Conservation (phyloP, 1,140 invertebrate genomes). For the Phortica variegata region DNA sequence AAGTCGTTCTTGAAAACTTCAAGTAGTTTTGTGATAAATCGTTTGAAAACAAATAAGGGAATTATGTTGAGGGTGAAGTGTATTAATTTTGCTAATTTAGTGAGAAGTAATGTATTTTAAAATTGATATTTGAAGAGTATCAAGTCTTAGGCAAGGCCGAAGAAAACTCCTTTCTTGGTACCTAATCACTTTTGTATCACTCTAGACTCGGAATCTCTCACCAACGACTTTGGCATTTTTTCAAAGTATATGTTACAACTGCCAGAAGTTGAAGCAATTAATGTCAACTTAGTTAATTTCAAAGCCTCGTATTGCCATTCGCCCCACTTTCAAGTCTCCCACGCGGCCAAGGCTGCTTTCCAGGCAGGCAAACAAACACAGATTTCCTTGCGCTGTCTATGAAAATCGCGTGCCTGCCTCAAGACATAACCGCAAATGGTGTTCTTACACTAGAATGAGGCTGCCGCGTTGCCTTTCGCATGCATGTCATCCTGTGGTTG, state of each 20-base stretch:
- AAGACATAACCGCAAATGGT: background rate
- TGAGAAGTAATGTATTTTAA: no score
- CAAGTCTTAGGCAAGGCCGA: no score
- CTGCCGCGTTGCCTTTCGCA: background rate
- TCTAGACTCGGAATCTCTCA: background rate
- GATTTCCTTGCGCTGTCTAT: conserved; percentile 25
- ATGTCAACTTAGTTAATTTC: conserved; percentile 53
- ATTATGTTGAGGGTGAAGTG: no score
- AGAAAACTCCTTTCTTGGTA: no score
- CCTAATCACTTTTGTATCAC: no score
- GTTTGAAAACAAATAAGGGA: no score
- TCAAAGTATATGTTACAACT: no score
- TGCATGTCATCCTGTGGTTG: conserved; percentile 33
- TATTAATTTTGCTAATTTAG: no score
- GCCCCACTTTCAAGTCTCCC: background rate
- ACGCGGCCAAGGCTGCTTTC: conserved; percentile 1
- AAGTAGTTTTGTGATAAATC: no score
- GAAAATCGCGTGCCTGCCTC: background rate
- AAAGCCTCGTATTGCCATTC: background rate
- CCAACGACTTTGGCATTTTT: no score
- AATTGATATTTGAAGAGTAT: no score
- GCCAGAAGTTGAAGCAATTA: conserved; percentile 44
- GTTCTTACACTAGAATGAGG: background rate
- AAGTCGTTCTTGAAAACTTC: no score
- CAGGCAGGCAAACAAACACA: conserved; percentile 15